These are phyloP conservation scores for Cryptotis parvus DNA, from an alignment of 2,113 vertebrate genomes.

Conservation along the genomic window DNA sequence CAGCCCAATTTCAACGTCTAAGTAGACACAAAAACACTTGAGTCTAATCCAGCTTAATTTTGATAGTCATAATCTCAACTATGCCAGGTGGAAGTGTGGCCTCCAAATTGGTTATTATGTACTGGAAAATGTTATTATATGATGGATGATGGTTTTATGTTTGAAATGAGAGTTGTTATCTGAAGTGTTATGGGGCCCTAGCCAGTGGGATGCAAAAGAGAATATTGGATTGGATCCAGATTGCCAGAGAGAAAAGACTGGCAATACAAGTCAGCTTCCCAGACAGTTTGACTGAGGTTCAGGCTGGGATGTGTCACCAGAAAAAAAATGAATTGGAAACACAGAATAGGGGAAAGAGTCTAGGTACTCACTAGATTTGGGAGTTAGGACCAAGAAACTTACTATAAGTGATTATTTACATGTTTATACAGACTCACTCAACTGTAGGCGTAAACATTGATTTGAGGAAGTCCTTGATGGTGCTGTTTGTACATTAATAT, in stretches of 20 bases:
- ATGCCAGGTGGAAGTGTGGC: background rate
- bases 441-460: background rate
- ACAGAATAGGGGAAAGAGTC: conserved; percentile 52
- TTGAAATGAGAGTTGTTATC: conserved; percentile 10
- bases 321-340: conserved; percentile 45
- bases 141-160: conserved; percentile 40
- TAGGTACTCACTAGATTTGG: background rate
- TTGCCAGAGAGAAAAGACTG: conserved; percentile 56
- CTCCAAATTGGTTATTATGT: conserved; percentile 21
- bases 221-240: conserved; percentile 51
- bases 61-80: conserved; percentile 18
- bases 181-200: conserved; percentile 23
- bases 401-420: background rate
- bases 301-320: conserved; percentile 37
- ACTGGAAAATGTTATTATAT: conserved; percentile 30
- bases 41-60: background rate
- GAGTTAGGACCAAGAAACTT: conserved; percentile 3
- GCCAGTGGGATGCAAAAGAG: conserved; percentile 15
- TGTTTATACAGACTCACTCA: conserved; percentile 34
- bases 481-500: conserved; percentile 9
- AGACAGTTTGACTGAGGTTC: conserved; percentile 51
- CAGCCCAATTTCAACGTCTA: conserved; percentile 11
- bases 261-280: conserved; percentile 48
- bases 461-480: background rate
- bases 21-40: background rate